Evolutionary conservation across 2,797 vertebrate species (phyloP).

Genomic region (Malacoraja senta): DNA sequence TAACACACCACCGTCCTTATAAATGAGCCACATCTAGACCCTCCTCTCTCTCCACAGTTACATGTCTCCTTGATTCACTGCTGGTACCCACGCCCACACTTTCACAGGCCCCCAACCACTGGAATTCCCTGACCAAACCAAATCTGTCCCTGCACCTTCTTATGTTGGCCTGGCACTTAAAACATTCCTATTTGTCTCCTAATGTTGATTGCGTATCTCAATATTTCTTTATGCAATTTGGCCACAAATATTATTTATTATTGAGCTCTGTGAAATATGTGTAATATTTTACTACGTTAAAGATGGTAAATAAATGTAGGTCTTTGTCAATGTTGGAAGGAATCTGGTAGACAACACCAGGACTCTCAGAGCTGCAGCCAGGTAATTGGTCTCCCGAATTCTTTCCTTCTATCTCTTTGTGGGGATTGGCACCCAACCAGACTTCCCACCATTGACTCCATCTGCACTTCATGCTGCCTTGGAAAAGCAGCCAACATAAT

Average conservation of each 20-base stretch:
- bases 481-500: no score
- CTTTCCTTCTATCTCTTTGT: background rate
- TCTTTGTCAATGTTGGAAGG: background rate
- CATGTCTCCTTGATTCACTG: no score
- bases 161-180: background rate
- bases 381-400: background rate
- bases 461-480: no score
- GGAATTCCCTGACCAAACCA: background rate
- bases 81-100: no score
- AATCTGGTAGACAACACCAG: background rate
- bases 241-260: background rate
- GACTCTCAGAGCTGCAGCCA: background rate
- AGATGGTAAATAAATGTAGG: background rate
- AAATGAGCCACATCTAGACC: no score
- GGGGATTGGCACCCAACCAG: background rate
- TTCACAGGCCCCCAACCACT: background rate
- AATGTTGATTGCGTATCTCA: no score
- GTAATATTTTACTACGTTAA: background rate
- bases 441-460: no score
- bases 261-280: background rate
- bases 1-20: no score
- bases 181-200: background rate
- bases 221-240: no score
- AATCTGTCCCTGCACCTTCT: background rate
- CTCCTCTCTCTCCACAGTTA: no score